These are phyloP conservation scores for Urocynchramus pylzowi DNA, from an alignment of 2,113 vertebrate genomes.

Conservation along the genomic window DNA sequence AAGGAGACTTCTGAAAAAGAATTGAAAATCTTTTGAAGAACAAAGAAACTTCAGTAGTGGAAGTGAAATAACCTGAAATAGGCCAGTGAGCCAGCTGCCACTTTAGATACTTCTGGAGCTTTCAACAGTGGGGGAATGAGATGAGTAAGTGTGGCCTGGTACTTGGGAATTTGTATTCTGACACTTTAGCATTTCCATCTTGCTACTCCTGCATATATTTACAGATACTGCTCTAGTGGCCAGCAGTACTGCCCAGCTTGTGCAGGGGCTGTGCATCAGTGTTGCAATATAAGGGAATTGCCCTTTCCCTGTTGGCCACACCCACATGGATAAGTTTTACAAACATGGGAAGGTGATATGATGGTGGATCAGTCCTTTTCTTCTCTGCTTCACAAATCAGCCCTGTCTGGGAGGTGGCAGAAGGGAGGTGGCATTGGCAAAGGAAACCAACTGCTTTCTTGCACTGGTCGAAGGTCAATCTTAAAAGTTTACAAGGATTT, in stretches of 20 bases:
- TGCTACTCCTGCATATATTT: not conserved
- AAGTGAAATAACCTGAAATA: not conserved
- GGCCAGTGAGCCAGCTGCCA: not conserved
- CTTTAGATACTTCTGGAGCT: not conserved
- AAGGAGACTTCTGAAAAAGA: not conserved
- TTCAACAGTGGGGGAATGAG: not conserved
- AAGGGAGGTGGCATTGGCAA: not conserved
- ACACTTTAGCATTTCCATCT: not conserved
- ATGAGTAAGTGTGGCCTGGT: not conserved
- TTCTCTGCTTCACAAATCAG: not conserved
- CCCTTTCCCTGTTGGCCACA: not conserved
- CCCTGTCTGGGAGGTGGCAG: not conserved
- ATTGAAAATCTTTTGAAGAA: not conserved
- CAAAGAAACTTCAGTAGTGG: not conserved
- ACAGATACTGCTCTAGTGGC: not conserved
- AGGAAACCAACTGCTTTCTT: not conserved
- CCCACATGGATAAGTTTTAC: not conserved
- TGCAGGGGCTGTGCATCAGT: not conserved
- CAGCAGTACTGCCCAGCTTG: fast-evolving
- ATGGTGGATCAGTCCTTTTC: not conserved
- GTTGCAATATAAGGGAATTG: not conserved
- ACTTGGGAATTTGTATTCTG: not conserved
- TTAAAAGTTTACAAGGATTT: not conserved
- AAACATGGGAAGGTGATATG: fast-evolving
- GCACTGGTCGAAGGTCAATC: not conserved